Evolutionary conservation across 2,888 invertebrate species (phyloP), one percentile per base, ranked within the genome.

Genomic region (Oscheius sp.): DNA sequence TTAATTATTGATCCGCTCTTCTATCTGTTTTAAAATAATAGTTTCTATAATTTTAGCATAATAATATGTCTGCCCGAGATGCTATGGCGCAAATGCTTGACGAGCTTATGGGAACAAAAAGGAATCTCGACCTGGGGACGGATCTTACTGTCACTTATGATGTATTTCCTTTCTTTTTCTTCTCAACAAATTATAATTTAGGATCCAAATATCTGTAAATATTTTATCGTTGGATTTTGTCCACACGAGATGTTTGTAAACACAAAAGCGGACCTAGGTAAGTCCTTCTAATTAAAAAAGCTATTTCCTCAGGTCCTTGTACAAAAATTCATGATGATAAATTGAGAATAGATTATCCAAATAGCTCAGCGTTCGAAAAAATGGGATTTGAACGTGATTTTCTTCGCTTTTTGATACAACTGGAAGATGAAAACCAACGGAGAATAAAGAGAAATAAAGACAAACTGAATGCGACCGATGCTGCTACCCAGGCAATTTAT

Each of bases 191-290:
- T 48, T 17, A 20, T 48, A n/a, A 37, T 74, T 76, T 45, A 83
- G 73, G 84, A 86, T 82, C 84, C 91, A 50, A 90, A 96, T 94
- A 95, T 95, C 83, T 98, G 97, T 88, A 95, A 95, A 89, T 93
- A 94, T 87, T 95, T 92, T 88, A 90, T 97, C 88, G 96, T 95
- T 17, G 95, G 94, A 86, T 98, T 97, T 88, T 98, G 98, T 87
- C 98, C 98, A 0, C 95, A 97, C 87, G 97, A 98, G 87, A 90
- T 98, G 74, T 98, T 98, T 89, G 94, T 95, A 33, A 98, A 98
- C 87, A 98, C 98, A 1, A 91, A 96, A 87, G 96, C 96, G 15
- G 97, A 98, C 88, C 90, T 98, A 53, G 98, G 89, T 87, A 23
- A 53, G 64, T 58, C 17, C 50, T 25, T 6, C 33, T 25, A 25